Evolutionary conservation across 2,113 vertebrate genomes (phyloP), one percentile per base, ranked within the genome.

Genomic region (Phoxinus phoxinus): DNA sequence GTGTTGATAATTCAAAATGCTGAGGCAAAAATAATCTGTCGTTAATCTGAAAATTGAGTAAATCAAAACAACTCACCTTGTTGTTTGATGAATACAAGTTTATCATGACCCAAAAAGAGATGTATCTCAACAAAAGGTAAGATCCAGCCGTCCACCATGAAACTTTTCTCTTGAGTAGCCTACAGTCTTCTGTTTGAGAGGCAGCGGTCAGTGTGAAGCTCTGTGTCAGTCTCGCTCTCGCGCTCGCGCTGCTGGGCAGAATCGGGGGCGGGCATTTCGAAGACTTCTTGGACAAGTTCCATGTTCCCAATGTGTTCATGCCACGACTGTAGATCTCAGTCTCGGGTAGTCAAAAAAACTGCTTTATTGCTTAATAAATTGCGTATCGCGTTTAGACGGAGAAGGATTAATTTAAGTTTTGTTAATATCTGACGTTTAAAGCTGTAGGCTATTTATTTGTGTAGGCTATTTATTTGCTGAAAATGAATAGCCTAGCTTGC

Each of bases 181-280:
- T 3, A 65, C 69, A n/a, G n/a, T 27, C 4, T 63, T 51, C 19
- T 1, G n/a, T 51, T 30, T 32, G 61, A 69, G 80, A 69, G 19
- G 63, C 44, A 69, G 27, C 80, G 80, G 81, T 83, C 67, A 51
- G 80, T 51, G 15, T 21, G 63, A 4, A 58, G 32, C 76, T 15
- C 51, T 30, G 53, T 71, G 67, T 56, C 51, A 59, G 30, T 23
- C 51, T 32, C 48, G 25, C 10, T 15, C 78, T 65, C 7, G 37
- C 37, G 37, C 37, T 41, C 37, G 37, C 37, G 58, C 78, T 44
- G n/a, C 37, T 3, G 41, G 7, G 41, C 4, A 41, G 78, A 65
- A 12, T 23, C 58, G 4, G 51, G 65, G 81, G 65, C 81, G 81
- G 65, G 81, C 27, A 25, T 41, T 58, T 72, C 25, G 1, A 71